Evolutionary conservation across 2,113 vertebrate genomes (phyloP).

Genomic region (Toxotes jaculatrix): DNA sequence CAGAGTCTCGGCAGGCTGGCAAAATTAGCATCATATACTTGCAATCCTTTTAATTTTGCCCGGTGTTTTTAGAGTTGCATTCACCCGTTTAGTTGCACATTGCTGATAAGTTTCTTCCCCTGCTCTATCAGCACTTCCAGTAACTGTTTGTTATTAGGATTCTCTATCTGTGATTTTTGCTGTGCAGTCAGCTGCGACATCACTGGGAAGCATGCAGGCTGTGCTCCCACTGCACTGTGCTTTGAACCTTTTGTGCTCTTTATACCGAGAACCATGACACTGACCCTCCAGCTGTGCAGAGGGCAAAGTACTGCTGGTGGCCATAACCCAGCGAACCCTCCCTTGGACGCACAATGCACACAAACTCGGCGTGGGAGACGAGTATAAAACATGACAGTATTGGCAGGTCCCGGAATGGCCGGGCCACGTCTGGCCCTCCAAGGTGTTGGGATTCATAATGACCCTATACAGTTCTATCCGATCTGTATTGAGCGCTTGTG

Average conservation of each 20-base stretch:
- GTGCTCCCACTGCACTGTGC: not conserved
- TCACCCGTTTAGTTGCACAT: not conserved
- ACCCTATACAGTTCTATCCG: slow-evolving; percentile 84
- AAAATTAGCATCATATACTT: slow-evolving; percentile 38
- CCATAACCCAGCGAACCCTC: slow-evolving; percentile 26
- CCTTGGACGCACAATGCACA: slow-evolving; percentile 46
- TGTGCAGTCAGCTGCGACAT: slow-evolving; percentile 31
- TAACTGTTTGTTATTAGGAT: slow-evolving; percentile 15
- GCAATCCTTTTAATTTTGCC: slow-evolving; percentile 40
- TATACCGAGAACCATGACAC: slow-evolving; percentile 17
- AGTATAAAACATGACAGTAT: slow-evolving; percentile 84
- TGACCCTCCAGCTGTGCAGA: slow-evolving; percentile 23
- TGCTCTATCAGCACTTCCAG: slow-evolving; percentile 51
- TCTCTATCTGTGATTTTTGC: slow-evolving; percentile 25
- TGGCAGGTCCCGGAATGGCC: slow-evolving; percentile 80
- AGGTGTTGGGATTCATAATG: slow-evolving; percentile 84
- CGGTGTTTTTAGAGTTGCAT: slow-evolving; percentile 25
- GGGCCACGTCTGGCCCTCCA: slow-evolving; percentile 66
- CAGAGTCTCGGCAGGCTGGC: slow-evolving; percentile 32
- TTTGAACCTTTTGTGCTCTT: slow-evolving; percentile 22
- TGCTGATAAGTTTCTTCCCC: slow-evolving; percentile 13
- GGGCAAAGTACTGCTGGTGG: slow-evolving; percentile 25
- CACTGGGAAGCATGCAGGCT: slow-evolving; percentile 4
- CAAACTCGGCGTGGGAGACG: slow-evolving; percentile 65
- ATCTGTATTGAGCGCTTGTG: slow-evolving; percentile 87